Conservation (phyloP, 1,140 invertebrate species). For the Brachystomella parvula region DNA sequence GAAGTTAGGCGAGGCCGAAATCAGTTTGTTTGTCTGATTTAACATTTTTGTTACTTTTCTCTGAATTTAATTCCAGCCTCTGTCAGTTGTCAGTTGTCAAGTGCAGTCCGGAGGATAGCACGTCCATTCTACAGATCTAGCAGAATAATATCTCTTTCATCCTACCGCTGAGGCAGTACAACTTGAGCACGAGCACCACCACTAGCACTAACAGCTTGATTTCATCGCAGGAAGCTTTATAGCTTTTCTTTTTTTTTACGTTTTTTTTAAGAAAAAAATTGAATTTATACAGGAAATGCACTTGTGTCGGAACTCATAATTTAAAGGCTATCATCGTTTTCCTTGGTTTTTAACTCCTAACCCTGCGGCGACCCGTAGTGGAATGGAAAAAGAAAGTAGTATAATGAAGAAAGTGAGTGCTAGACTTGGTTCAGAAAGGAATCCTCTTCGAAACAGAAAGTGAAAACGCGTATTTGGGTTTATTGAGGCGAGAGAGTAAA, state of each 20-base stretch:
- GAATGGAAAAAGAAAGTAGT: neutral
- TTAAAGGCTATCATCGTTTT: neutral
- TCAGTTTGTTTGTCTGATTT: too few species aligned
- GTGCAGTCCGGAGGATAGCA: conserved; percentile 18
- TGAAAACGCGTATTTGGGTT: too few species aligned
- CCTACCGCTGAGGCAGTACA: neutral
- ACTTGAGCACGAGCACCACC: too few species aligned
- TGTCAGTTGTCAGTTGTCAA: conserved; percentile 23
- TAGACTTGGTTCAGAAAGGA: neutral
- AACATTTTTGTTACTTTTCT: neutral
- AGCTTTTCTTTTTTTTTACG: too few species aligned
- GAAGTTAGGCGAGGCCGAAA: too few species aligned
- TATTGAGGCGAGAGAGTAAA: neutral
- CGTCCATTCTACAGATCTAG: neutral
- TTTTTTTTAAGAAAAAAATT: too few species aligned
- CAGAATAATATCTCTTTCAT: neutral
- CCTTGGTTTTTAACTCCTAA: neutral
- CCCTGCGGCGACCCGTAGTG: neutral
- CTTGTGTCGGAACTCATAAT: neutral
- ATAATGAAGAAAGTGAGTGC: neutral
- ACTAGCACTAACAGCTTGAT: too few species aligned
- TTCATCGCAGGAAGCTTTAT: too few species aligned
- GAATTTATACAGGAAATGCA: neutral
- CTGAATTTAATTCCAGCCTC: conserved; percentile 17
- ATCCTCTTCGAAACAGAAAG: neutral